Evolutionary conservation across 2,113 vertebrate species (phyloP).

Genomic region (Grammomys dolichurus): DNA sequence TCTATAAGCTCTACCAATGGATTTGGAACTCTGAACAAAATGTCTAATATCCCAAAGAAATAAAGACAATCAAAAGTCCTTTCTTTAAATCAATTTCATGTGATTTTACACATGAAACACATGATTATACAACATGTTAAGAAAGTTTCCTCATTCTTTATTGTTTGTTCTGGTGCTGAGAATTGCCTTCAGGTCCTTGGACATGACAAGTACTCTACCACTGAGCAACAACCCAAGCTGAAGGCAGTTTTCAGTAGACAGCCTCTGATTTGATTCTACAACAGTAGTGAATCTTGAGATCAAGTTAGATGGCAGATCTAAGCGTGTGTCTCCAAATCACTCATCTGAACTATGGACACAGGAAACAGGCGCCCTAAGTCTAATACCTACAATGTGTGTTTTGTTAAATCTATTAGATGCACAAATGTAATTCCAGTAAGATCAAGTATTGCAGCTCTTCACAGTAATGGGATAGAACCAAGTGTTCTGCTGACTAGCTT

Average conservation of each 20-base stretch:
- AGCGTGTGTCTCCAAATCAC: background rate
- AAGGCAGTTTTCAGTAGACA: background rate
- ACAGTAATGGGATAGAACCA: background rate
- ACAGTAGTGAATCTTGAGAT: background rate
- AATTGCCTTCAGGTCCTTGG: background rate
- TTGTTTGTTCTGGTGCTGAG: background rate
- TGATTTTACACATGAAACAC: background rate
- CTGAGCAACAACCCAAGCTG: background rate
- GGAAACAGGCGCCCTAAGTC: background rate
- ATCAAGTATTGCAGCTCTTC: background rate
- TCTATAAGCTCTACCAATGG: background rate
- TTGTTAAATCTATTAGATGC: background rate
- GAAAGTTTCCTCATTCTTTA: background rate
- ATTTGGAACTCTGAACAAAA: conserved; percentile 15
- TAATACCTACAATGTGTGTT: background rate
- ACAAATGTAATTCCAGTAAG: background rate
- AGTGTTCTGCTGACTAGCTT: background rate
- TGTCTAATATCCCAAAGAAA: background rate
- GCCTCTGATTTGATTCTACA: background rate
- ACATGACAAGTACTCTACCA: background rate
- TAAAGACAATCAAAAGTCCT: background rate
- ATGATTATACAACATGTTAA: background rate
- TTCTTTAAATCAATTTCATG: background rate
- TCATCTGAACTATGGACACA: background rate
- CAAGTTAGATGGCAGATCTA: background rate